Evolutionary conservation across 2,888 invertebrate species (phyloP), one percentile per base, ranked within the genome.

Genomic region (Stenichneumon culpator): DNA sequence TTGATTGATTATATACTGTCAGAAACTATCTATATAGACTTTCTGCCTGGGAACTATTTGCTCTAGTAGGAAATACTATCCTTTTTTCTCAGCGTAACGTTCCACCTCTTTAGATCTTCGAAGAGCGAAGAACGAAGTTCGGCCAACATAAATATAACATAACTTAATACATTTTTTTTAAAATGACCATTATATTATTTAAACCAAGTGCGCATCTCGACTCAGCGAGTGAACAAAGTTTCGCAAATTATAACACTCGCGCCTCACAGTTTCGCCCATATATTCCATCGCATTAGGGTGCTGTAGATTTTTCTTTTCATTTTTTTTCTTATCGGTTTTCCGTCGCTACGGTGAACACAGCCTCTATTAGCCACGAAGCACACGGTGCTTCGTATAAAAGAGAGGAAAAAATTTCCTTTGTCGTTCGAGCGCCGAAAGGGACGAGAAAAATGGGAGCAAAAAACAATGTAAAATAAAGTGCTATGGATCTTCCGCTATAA

Each of bases 331-430:
- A 75, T 72, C 70, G 25, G 70, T 81, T 68, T 47, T 28, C 47
- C 32, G 44, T 28, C 78, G 78, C 79, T 79, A 28, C 50, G 79
- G 32, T 70, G 79, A 82, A 67, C 79, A 22, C 19, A 77, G 57
- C 69, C 81, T 74, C 32, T 44, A 11, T 39, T 11, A 39, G 19
- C 39, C 75, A 67, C 67, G 44, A 72, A n/a, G 75, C 78, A 74
- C 60, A 77, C 16, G 68, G 44, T 39, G 60, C 67, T 54, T 67
- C 32, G 73, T 69, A 68, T 77, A 77, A 32, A 77, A 47, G 80
- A 60, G 73, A 72, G 72, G 78, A 75, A 69, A 84, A 83, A 75
- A 72, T 14, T 70, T 67, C 68, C 82, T 82, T 85, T 85, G 85
- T 82, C 82, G 85, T 44, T 77, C 3, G 19, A 32, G 57, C 54